Base-by-base conservation (phyloP, 1,140 invertebrate species). In the Papilio aristodemus region DNA sequence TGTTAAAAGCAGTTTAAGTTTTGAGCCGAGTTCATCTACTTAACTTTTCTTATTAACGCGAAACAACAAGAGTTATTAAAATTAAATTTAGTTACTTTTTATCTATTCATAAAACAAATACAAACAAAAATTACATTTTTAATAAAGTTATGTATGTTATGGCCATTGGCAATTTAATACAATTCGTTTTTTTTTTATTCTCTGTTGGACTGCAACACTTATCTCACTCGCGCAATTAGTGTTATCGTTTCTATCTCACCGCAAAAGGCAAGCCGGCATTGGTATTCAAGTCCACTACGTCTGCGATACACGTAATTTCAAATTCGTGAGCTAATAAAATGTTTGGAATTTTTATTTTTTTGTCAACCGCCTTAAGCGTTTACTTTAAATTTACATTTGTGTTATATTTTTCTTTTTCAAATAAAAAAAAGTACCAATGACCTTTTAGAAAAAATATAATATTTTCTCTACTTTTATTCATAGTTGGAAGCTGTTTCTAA, bases 311-410 rank as follows among this genome's bases (percentile, higher is more conserved):
- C 63, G 41, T 66, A 32, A 50, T 66, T 66, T 25, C 25, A 46
- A 66, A 66, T 66, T 66, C 63, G 63, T 66, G 63, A 27, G 39
- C 62, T 64, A 43, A 64, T 64, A 64, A 64, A 64, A 64, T 32
- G 39, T 46, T 25, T 27, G 39, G 14, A 19, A 62, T 60, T 50
- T 43, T 63, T 66, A 2, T 10, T 25, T 63, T 66, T 50, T 41
- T 41, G 39, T 17, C 27, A 66, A 66, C 41, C n/a, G 27, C 36
- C 3, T 32, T 36, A 14, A 19, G 8, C 17, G 9, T 9, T 10
- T 46, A 46, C 27, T 6, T 32, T 22, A 19, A 4, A 62, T 62
- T 62, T 62, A 14, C 27, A 32, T 58, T 32, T 1, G 27, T 1
- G 27, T 58, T 58, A 36, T 54, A 25, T 54, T 54, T 22, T 54